Percentiles rank a stretch among this genome's conserved stretches.
Evolutionary conservation across 2,888 invertebrate species (phyloP).

Genomic region (Apantesis nais): DNA sequence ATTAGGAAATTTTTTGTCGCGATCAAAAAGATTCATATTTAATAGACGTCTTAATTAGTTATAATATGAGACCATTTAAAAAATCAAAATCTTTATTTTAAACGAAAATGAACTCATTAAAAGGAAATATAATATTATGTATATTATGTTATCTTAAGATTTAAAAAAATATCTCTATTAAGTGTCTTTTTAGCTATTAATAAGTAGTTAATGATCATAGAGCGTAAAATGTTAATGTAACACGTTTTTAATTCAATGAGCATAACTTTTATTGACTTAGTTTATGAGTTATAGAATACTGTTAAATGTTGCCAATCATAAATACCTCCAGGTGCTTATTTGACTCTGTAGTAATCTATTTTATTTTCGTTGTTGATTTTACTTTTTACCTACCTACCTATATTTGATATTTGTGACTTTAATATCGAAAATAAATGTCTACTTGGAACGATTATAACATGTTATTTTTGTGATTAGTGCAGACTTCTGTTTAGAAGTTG

Average conservation of each 20-base stretch:
- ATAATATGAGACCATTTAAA: neutral
- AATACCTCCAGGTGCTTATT: neutral
- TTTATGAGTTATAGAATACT: neutral
- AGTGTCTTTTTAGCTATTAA: slow-evolving; percentile 17
- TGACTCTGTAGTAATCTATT: neutral
- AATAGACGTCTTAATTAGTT: neutral
- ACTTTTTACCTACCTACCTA: neutral
- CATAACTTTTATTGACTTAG: slow-evolving; percentile 7
- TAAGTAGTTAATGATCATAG: slow-evolving; percentile 11
- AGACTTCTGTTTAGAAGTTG: neutral
- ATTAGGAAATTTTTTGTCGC: neutral
- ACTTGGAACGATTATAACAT: too few species aligned
- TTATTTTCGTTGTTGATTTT: neutral
- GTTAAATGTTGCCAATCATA: neutral
- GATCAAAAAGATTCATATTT: neutral
- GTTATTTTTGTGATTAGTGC: too few species aligned
- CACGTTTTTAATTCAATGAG: slow-evolving; percentile 14
- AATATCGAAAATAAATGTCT: too few species aligned
- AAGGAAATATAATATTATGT: neutral
- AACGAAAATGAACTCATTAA: slow-evolving; percentile 8
- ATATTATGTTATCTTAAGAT: slow-evolving; percentile 1
- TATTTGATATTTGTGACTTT: too few species aligned
- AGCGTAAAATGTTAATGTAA: slow-evolving; percentile 15
- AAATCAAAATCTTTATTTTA: neutral
- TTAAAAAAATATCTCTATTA: slow-evolving; percentile 1